Conservation (phyloP, 2,113 vertebrate genomes). For the Thinocorus orbignyianus region DNA sequence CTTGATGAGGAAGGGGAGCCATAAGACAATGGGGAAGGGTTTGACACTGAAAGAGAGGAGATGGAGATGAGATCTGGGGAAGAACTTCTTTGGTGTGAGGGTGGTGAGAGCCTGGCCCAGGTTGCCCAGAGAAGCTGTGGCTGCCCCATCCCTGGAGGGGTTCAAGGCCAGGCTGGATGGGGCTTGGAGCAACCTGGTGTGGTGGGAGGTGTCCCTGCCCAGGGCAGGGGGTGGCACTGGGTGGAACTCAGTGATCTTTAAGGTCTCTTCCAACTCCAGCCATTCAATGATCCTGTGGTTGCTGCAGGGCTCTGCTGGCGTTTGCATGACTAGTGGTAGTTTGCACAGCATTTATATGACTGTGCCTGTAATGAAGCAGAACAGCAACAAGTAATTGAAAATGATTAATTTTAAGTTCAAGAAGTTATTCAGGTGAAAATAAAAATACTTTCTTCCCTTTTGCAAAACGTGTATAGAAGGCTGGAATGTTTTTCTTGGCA, state of each 20-base stretch:
- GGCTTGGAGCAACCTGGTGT: neutral
- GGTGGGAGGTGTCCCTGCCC: neutral
- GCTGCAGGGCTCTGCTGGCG: neutral
- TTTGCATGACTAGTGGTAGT: neutral
- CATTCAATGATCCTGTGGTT: neutral
- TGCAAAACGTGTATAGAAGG: neutral
- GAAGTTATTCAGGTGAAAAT: neutral
- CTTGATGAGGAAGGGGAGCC: neutral
- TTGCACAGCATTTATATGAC: neutral
- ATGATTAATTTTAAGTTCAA: neutral
- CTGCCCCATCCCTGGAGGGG: too few relatives aligned
- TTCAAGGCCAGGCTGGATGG: neutral
- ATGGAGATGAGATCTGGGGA: too few relatives aligned
- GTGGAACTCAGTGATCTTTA: neutral
- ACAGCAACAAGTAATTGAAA: neutral
- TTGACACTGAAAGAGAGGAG: neutral
- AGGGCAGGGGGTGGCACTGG: neutral
- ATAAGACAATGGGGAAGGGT: neutral
- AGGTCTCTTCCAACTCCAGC: neutral
- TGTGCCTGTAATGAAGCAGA: neutral
- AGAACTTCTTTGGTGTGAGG: neutral
- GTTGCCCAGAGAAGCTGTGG: too few relatives aligned
- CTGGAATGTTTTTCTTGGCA: neutral
- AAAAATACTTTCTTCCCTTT: neutral
- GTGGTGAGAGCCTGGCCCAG: neutral